Percentiles rank a stretch among this genome's conserved stretches.
Evolutionary conservation across 2,113 vertebrate genomes (phyloP).

Genomic region (Natator depressus): DNA sequence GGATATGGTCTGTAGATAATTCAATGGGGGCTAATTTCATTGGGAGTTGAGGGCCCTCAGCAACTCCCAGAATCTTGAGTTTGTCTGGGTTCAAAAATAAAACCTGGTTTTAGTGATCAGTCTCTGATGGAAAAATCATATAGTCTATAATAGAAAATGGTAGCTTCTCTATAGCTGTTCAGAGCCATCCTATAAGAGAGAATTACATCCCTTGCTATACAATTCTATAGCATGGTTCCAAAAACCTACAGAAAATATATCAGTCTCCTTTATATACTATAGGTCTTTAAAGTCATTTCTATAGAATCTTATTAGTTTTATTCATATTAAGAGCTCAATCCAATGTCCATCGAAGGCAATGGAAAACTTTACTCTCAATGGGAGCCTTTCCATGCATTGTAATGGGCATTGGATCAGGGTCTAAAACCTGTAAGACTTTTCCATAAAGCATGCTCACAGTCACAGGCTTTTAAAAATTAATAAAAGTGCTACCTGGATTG

Average conservation of each 20-base stretch:
- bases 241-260: conserved; percentile 59
- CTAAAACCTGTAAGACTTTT: conserved; percentile 53
- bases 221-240: conserved; percentile 50
- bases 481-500: conserved; percentile 89
- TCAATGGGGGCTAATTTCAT: conserved; percentile 2
- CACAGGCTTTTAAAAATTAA: conserved; percentile 53
- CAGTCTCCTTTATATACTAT: background rate
- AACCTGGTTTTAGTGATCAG: conserved; percentile 24
- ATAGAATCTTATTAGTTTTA: conserved; percentile 27
- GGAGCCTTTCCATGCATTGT: conserved; percentile 69
- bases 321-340: conserved; percentile 51
- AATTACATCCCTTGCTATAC: conserved; percentile 45
- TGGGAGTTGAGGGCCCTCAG: conserved; percentile 16
- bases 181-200: conserved; percentile 51
- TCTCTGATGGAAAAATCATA: conserved; percentile 52
- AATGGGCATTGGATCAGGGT: conserved; percentile 64
- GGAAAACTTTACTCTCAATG: conserved; percentile 45
- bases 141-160: background rate
- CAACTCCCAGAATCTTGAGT: conserved; percentile 22
- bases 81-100: conserved; percentile 30
- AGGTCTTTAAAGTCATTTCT: conserved; percentile 50
- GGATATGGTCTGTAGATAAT: conserved; percentile 33
- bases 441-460: conserved; percentile 55
- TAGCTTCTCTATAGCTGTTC: conserved; percentile 50
- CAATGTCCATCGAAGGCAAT: conserved; percentile 58